phyloP scores from a whole-genome alignment of 2,797 vertebrate genomes.

The Phrynocephalus forsythii region DNA sequence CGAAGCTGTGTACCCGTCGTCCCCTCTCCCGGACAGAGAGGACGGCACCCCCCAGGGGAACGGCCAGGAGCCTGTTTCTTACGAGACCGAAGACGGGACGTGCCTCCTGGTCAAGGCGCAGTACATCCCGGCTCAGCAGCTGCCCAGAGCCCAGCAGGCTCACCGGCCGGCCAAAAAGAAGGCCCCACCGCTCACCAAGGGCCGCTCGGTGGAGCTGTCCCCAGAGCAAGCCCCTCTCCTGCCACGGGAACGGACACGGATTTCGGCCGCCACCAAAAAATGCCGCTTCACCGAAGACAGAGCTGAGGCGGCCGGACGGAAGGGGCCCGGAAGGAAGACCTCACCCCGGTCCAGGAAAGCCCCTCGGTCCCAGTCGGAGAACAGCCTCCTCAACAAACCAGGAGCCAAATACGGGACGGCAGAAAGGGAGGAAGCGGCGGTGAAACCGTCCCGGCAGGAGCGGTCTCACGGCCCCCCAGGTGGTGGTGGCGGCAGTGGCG shows the following conservation, averaged over 20 bases:
- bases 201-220: slow-evolving; percentile 74
- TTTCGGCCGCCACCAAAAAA: slow-evolving; percentile 77
- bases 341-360: slow-evolving; percentile 79
- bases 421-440: slow-evolving; percentile 77
- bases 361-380: slow-evolving; percentile 86
- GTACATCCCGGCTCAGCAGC: slow-evolving; percentile 84
- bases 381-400: slow-evolving; percentile 82
- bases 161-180: slow-evolving; percentile 65
- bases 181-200: slow-evolving; percentile 66
- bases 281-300: slow-evolving; percentile 81
- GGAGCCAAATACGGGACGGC: slow-evolving; percentile 81
- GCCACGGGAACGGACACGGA: slow-evolving; percentile 55
- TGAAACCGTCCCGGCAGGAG: slow-evolving; percentile 46
- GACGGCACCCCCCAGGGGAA: slow-evolving; percentile 39
- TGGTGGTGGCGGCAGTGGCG: slow-evolving; percentile 13
- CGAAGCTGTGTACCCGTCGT: background rate
- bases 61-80: background rate
- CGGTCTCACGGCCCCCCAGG: slow-evolving; percentile 24
- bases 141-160: slow-evolving; percentile 41
- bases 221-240: slow-evolving; percentile 66
- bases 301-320: slow-evolving; percentile 48
- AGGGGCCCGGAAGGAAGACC: slow-evolving; percentile 70
- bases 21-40: slow-evolving; percentile 25
- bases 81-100: slow-evolving; percentile 58
- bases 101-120: slow-evolving; percentile 85